These are phyloP conservation scores for Barypeithes pellucidus DNA, from an alignment of 2,888 invertebrate species.

Conservation along the genomic window DNA sequence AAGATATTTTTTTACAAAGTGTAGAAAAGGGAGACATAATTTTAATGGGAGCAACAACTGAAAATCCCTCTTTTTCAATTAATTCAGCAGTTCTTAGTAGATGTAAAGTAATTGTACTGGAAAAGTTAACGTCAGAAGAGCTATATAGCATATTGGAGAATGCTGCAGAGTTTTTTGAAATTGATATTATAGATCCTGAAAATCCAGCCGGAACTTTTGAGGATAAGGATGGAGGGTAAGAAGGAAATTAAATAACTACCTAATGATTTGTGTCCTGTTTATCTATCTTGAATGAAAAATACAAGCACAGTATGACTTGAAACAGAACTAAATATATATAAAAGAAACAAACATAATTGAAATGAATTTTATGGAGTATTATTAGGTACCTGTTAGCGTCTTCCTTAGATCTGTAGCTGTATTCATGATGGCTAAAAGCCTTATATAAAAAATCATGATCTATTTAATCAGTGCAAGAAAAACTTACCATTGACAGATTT, in stretches of 20 bases:
- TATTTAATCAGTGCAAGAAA: too few relatives aligned
- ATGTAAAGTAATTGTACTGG: slow-evolving; percentile 83
- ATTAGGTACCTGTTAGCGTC: too few relatives aligned
- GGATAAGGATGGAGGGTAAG: slow-evolving; percentile 56
- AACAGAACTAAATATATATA: too few relatives aligned
- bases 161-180: slow-evolving; percentile 71
- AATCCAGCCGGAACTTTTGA: slow-evolving; percentile 48
- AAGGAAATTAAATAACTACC: not conserved
- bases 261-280: too few relatives aligned
- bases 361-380: too few relatives aligned
- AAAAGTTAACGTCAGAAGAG: slow-evolving; percentile 78
- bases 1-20: slow-evolving; percentile 86
- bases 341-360: too few relatives aligned
- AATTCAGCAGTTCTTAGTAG: slow-evolving; percentile 86
- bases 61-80: slow-evolving; percentile 90
- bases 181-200: slow-evolving; percentile 64
- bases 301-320: too few relatives aligned
- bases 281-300: too few relatives aligned
- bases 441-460: too few relatives aligned
- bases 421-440: too few relatives aligned
- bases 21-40: slow-evolving; percentile 86
- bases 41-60: slow-evolving; percentile 88
- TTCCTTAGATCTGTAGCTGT: too few relatives aligned
- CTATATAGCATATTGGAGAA: slow-evolving; percentile 77
- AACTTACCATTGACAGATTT: too few relatives aligned